Conservation (phyloP, 2,888 invertebrate species). For the Trachelus troglodyta region DNA sequence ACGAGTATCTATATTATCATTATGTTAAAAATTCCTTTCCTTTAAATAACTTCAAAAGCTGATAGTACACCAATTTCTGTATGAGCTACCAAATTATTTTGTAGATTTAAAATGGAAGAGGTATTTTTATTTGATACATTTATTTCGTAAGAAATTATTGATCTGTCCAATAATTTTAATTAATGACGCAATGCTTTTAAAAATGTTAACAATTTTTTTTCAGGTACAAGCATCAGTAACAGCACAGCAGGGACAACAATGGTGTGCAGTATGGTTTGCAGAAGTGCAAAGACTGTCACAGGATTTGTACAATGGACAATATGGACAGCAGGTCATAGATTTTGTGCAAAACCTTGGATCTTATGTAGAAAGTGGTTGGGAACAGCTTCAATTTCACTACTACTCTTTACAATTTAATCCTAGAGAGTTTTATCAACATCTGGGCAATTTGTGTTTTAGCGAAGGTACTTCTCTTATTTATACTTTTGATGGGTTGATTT, state of each 20-base stretch:
- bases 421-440: constrained; percentile 43
- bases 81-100: neutral
- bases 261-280: constrained; percentile 40
- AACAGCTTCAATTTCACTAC: constrained; percentile 46
- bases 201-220: constrained; percentile 2
- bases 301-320: constrained; percentile 42
- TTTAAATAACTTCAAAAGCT: neutral
- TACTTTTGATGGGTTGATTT: neutral
- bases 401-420: constrained; percentile 46
- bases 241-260: constrained; percentile 53
- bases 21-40: no score
- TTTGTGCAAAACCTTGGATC: constrained; percentile 35
- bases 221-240: constrained; percentile 51
- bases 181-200: neutral
- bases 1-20: neutral
- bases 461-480: constrained; percentile 39
- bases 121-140: neutral
- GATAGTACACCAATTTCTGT: neutral
- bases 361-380: constrained; percentile 43
- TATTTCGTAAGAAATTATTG: neutral
- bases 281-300: constrained; percentile 41
- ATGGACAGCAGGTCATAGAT: constrained; percentile 44
- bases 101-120: neutral
- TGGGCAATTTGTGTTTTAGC: constrained; percentile 36
- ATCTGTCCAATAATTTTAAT: neutral